Base-by-base conservation (phyloP, 2,797 vertebrate genomes). In the Pipistrellus nathusii region DNA sequence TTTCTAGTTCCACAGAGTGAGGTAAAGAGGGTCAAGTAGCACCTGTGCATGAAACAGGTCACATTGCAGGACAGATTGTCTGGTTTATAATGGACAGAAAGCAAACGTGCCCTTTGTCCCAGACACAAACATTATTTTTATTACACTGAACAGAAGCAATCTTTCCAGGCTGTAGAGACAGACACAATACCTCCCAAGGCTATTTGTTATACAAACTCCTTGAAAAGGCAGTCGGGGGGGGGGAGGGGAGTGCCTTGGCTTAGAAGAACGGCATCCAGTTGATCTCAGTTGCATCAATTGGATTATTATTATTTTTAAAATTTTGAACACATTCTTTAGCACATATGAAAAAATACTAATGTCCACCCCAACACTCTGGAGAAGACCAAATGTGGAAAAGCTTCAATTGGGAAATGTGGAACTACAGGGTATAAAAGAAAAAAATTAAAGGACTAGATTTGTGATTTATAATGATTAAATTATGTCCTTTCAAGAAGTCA, bases 131-230 rank as follows among this genome's bases (percentile, higher is more conserved):
- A 62, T 68, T 68, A 72, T 32, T 90, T 85, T 85, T 77, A 72
- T 90, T 66, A 46, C 30, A 73, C 23, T 86, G 32, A 94, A 62
- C n/a, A 59, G 15, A 95, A 83, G 68, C 44, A 80, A 57, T 69
- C 30, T 25, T 91, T 4, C 23, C 30, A 59, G 46, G 6, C 9
- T 82, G 6, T 59, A 8, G 64, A 77, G 11, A 4, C n/a, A 90
- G 41, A 85, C 5, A 68, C 2, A 30, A 4, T 53, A 73, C 41
- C 6, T 91, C 78, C 62, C 69, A 77, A 57, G 57, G 53, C 48
- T 85, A 9, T 80, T 68, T 85, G 12, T 32, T 85, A 32, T 46
- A 64, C 14, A 53, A 69, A 59, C 15, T 87, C 41, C 10, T 72
- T 95, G 51, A 85, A 82, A 90, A 81, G 5, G 6, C 32, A 66